These are phyloP conservation scores for Lytechinus variegatus DNA, from an alignment of 35 echinoderm and acorn worm species.

Conservation along the genomic window DNA sequence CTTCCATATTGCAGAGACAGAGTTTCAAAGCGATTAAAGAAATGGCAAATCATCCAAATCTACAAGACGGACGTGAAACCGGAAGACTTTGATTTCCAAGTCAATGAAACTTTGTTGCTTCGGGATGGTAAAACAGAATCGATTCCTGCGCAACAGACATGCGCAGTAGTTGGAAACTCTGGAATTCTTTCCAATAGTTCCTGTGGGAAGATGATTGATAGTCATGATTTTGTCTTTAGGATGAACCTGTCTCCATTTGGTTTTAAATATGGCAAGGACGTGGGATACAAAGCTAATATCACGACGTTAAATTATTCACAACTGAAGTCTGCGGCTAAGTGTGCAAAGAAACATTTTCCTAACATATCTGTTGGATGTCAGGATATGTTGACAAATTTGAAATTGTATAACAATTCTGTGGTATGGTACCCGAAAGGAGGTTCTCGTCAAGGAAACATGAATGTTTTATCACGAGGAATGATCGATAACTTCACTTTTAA, in stretches of 20 bases:
- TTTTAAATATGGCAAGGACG: conserved; percentile 35
- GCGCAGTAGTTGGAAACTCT: conserved; percentile 55
- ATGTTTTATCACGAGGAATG: conserved; percentile 10
- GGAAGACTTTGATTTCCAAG: conserved; percentile 32
- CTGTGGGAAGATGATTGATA: conserved; percentile 50
- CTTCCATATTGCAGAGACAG: background rate
- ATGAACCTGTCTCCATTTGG: conserved; percentile 46
- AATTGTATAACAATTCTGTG: conserved; percentile 20
- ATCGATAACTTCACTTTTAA: background rate
- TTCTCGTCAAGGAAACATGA: conserved; percentile 22
- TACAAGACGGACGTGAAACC: background rate
- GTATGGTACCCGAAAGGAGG: conserved; percentile 50
- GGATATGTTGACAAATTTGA: background rate
- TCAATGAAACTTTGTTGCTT: background rate
- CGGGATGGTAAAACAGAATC: background rate
- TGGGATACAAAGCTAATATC: conserved; percentile 46
- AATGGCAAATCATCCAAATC: conserved; percentile 33
- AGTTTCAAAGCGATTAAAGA: background rate
- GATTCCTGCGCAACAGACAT: background rate
- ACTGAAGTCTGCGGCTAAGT: background rate
- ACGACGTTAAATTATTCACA: conserved; percentile 32
- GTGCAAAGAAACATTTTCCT: background rate
- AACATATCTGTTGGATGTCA: background rate
- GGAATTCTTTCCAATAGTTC: conserved; percentile 39
- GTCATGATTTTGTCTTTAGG: conserved; percentile 50